These are phyloP conservation scores for Gasterosteus aculeatus DNA, from an alignment of 2,113 vertebrate genomes.

Conservation along the genomic window DNA sequence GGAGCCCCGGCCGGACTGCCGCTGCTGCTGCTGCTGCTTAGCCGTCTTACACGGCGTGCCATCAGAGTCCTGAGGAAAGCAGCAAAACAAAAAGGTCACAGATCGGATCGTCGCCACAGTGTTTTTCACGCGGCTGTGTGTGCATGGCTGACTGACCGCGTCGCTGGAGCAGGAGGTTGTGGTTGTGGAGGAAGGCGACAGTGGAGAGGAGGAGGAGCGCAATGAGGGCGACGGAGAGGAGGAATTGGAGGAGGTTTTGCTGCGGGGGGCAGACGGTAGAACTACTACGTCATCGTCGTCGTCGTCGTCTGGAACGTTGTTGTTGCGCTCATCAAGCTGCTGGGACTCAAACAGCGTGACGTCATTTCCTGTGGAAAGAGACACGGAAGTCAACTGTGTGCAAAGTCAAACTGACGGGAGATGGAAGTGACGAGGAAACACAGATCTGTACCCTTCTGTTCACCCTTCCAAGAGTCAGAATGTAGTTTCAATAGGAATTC, in stretches of 20 bases:
- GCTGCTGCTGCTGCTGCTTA: constrained; percentile 84
- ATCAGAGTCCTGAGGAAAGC: constrained; percentile 89
- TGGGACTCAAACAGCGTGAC: constrained; percentile 90
- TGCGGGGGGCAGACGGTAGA: constrained; percentile 81
- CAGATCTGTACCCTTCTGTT: neutral
- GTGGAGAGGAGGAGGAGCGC: constrained; percentile 90
- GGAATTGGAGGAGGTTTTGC: constrained; percentile 90
- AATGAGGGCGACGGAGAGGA: constrained; percentile 93
- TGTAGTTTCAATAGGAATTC: neutral
- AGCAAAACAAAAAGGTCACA: neutral
- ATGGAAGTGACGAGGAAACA: neutral
- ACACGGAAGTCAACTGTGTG: neutral
- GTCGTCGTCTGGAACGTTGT: constrained; percentile 85
- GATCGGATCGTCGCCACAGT: neutral
- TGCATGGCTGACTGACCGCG: constrained; percentile 84
- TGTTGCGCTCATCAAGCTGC: constrained; percentile 96
- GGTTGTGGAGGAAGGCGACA: constrained; percentile 89
- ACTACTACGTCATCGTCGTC: constrained; percentile 73
- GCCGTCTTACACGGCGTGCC: constrained; percentile 95
- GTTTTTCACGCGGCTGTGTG: neutral
- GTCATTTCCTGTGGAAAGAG: constrained; percentile 86
- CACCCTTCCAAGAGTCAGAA: neutral
- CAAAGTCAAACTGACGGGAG: neutral
- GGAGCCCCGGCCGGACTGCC: constrained; percentile 85
- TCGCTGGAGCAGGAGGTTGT: constrained; percentile 93